These are phyloP conservation scores for Papilio protenor DNA, from an alignment of 2,888 invertebrate genomes.

Conservation along the genomic window DNA sequence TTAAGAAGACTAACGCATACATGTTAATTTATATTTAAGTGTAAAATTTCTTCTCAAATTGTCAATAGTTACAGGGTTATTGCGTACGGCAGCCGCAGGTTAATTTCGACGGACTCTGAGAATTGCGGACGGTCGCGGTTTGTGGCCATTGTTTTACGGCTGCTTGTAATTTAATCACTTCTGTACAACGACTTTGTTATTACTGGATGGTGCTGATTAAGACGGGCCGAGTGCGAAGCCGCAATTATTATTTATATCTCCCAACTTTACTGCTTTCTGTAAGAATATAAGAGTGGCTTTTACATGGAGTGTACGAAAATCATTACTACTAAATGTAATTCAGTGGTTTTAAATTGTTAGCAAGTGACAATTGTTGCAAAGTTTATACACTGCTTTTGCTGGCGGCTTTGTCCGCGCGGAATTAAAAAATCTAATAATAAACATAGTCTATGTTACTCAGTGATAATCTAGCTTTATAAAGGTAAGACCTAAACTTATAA, in stretches of 20 bases:
- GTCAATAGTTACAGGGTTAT: constrained; percentile 30
- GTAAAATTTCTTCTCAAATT: constrained; percentile 9
- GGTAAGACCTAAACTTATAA: no score
- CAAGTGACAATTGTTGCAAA: not conserved
- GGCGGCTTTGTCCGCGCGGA: no score
- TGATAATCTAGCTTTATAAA: no score
- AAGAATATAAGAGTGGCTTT: constrained; percentile 7
- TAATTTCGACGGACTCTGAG: constrained; percentile 51
- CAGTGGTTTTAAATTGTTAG: constrained; percentile 6
- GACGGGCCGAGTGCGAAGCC: constrained; percentile 47
- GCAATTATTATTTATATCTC: constrained; percentile 42
- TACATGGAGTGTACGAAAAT: not conserved
- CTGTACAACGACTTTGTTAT: constrained; percentile 60
- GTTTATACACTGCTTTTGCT: not conserved
- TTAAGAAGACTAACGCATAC: not conserved
- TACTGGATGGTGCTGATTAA: constrained; percentile 52
- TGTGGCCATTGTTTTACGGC: constrained; percentile 65
- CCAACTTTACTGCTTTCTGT: constrained; percentile 36
- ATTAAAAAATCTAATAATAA: no score
- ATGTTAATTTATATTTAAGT: constrained; percentile 18
- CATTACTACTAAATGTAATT: constrained; percentile 19
- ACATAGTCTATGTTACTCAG: no score
- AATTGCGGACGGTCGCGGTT: constrained; percentile 54
- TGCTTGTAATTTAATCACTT: constrained; percentile 63
- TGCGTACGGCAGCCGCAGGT: constrained; percentile 32